Base-by-base conservation (phyloP, 1,140 invertebrate species). In the Diachasmimorpha longicaudata region DNA sequence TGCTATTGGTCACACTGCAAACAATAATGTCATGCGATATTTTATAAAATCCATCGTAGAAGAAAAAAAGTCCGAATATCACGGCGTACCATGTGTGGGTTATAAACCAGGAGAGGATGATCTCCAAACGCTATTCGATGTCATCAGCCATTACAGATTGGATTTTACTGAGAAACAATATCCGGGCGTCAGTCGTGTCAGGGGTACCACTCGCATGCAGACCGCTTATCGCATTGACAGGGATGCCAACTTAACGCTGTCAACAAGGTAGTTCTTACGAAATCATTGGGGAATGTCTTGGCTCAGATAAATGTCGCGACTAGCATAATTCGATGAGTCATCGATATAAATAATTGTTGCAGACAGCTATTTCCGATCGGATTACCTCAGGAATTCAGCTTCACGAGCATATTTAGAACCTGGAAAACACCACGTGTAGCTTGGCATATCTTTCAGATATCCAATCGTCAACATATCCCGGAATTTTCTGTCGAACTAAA, bases 191-290 rank as follows among this genome's bases (percentile, higher is more conserved):
- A 91, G 91, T 0, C 89, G 91, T 79, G 94, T 95, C 0, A 87
- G 90, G 70, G 95, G 95, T 1, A 95, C 94, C 0, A 93, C 92
- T 85, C 85, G 91, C 10, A 87, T 94, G 80, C 95, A 96, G 86
- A 94, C 92, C 3, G 95, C 95, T 0, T 96, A 94, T 83, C 90
- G 94, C 77, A 88, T 96, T 23, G 92, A 94, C 58, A 90, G 90
- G 80, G 90, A 92, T 52, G 92, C 94, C 10, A 92, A 96, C 86
- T 85, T 96, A 31, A 92, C 92, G 0, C 82, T 94, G 23, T 90
- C 93, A 2, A 93, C 94, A 70, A 91, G 91, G 94, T 94, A 63
- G 14, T 16, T 16, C 16, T 52, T 52, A 9, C 14, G 14, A 19
- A 52, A 52, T 52, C 3, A 16, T 9, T 19, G 6, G 5, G 1